Evolutionary conservation across 1,140 invertebrate genomes (phyloP), one percentile per base, ranked within the genome.

Genomic region (Pseudomyrmex pallidus): DNA sequence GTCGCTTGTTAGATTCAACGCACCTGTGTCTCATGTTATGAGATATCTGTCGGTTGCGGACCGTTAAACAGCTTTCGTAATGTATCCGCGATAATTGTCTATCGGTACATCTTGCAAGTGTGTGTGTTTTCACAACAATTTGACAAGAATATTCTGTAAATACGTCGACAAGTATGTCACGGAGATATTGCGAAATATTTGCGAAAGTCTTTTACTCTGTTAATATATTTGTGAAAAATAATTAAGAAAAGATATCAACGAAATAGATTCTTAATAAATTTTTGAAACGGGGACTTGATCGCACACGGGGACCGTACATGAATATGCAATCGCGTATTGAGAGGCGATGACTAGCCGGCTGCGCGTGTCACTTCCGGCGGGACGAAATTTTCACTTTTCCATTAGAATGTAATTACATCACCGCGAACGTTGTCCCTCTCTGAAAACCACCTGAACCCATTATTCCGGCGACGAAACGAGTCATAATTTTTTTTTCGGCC

Each of bases 401-500:
- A 86, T 82, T 84, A 87, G 74, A 89, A 86, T 56, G 68, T 82
- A 85, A 89, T 90, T 90, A 35, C 35, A 90, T 83, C 73, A 54
- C 35, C 61, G 48, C 61, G 48, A 44, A 64, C 25, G 44, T 35
- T 35, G n/a, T 22, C 44, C 9, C 22, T 35, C 35, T 35, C 22
- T 59, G 50, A 25, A 77, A 80, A 54, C 44, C 84, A 63, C 62
- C 63, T 63, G 85, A 87, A 61, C 35, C 74, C 83, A 89, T 88
- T 91, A 90, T 88, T 82, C 73, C 35, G 35, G 59, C 74, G 22
- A 44, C 85, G 74, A 83, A 89, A 85, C 88, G 78, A 87, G 87
- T 90, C 87, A 89, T 91, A 91, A 91, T 91, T 90, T 84, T 35
- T 35, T 35, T 35, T 87, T 85, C n/a, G 57, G 87, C 85, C 90